These are phyloP conservation scores for Agrochola lychnidis DNA, from an alignment of 2,888 invertebrate genomes.

Conservation along the genomic window DNA sequence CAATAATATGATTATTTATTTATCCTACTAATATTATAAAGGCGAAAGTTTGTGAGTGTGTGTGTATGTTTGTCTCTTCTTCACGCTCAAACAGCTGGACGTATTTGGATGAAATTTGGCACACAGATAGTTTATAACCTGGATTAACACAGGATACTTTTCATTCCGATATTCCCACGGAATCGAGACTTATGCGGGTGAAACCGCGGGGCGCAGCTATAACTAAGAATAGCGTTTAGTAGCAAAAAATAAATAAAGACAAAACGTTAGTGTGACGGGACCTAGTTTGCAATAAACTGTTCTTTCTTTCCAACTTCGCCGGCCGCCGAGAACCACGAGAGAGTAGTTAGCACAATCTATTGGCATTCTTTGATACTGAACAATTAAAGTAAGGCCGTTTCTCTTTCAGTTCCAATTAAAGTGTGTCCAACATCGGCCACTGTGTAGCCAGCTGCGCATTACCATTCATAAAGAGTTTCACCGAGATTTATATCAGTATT, in stretches of 20 bases:
- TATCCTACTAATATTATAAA: too few relatives aligned
- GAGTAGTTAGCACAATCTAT: constrained; percentile 38
- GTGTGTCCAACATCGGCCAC: constrained; percentile 31
- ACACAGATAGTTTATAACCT: too few relatives aligned
- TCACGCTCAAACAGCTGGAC: too few relatives aligned
- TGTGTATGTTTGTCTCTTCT: too few relatives aligned
- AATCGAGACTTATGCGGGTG: too few relatives aligned
- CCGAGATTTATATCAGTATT: constrained; percentile 45
- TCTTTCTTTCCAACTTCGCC: constrained; percentile 27
- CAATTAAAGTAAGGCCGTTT: constrained; percentile 46
- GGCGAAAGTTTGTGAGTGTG: too few relatives aligned
- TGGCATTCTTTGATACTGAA: constrained; percentile 28
- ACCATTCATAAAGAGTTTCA: constrained; percentile 22
- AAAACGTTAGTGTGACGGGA: neutral
- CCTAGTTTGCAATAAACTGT: constrained; percentile 8
- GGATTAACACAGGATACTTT: too few relatives aligned
- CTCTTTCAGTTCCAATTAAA: constrained; percentile 33
- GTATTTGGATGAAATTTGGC: too few relatives aligned
- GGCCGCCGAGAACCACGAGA: constrained; percentile 15
- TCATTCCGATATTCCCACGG: too few relatives aligned
- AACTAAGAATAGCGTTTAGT: neutral
- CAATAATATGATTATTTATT: too few relatives aligned
- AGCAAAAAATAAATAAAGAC: neutral
- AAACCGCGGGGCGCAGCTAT: too few relatives aligned
- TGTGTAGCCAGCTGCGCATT: constrained; percentile 16